Evolutionary conservation across 2,113 vertebrate species (phyloP).

Genomic region (Pituophis catenifer): DNA sequence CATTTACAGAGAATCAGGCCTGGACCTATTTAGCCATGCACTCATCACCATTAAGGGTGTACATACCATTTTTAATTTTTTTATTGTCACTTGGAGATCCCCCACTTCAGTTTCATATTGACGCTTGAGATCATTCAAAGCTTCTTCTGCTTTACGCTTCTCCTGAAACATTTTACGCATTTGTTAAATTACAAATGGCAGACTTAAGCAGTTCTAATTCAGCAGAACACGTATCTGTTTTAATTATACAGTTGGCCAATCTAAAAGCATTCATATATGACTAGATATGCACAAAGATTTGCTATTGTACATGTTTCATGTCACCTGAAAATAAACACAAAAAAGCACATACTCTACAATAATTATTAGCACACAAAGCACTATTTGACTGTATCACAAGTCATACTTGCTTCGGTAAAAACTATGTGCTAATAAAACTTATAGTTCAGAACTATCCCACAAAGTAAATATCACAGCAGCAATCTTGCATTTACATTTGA

Average conservation of each 20-base stretch:
- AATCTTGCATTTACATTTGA: slow-evolving; percentile 56
- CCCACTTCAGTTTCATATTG: slow-evolving; percentile 87
- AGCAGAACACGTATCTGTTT: background rate
- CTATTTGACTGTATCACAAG: background rate
- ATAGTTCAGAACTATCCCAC: slow-evolving; percentile 57
- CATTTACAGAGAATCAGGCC: background rate
- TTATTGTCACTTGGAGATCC: slow-evolving; percentile 90
- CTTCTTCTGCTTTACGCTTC: slow-evolving; percentile 78
- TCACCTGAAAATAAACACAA: slow-evolving; percentile 29
- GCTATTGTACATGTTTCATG: background rate
- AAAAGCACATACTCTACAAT: background rate
- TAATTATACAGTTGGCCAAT: background rate
- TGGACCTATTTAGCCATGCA: background rate
- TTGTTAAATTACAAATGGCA: slow-evolving; percentile 2
- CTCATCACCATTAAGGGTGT: background rate
- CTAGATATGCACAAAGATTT: background rate
- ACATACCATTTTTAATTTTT: slow-evolving; percentile 86
- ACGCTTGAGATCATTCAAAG: slow-evolving; percentile 78
- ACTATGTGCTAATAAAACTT: slow-evolving; percentile 47
- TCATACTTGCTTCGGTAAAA: slow-evolving; percentile 52
- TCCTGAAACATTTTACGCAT: slow-evolving; percentile 70
- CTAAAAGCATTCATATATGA: background rate
- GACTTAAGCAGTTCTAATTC: background rate
- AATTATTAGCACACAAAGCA: background rate
- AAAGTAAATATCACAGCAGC: slow-evolving; percentile 59